These are phyloP conservation scores for Drosophila incognita DNA, from an alignment of 2,888 invertebrate genomes.

Conservation along the genomic window DNA sequence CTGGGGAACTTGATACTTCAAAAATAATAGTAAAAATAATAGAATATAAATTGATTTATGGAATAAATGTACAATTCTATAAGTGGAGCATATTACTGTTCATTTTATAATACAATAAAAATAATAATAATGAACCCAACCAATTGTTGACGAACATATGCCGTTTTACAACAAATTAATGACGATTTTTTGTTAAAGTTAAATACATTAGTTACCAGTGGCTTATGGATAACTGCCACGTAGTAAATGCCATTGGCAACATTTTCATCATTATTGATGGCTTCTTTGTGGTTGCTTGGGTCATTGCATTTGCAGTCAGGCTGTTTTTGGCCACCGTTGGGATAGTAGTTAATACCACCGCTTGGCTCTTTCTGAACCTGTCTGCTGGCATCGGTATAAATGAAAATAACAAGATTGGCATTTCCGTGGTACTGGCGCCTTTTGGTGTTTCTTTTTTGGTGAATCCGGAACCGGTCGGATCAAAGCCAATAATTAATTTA, in stretches of 20 bases:
- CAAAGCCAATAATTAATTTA: no score
- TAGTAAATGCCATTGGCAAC: no score
- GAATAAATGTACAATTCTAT: constrained; percentile 47
- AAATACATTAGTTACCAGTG: no score
- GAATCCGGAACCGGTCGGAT: background rate
- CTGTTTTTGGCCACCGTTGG: background rate
- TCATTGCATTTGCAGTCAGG: background rate
- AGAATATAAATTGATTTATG: constrained; percentile 28
- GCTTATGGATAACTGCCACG: no score
- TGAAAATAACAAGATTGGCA: background rate
- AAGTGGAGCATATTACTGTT: background rate
- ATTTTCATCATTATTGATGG: background rate
- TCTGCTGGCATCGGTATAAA: background rate
- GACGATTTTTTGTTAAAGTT: no score
- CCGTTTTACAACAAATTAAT: no score
- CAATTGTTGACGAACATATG: no score
- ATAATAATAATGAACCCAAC: background rate
- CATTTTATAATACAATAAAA: background rate
- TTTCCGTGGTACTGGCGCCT: background rate
- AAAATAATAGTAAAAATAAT: constrained; percentile 27
- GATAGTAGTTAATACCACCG: background rate
- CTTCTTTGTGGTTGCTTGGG: background rate
- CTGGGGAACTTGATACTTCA: constrained; percentile 5
- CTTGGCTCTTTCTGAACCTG: background rate
- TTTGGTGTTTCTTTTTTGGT: background rate